Percentiles rank a stretch among this genome's conserved stretches.
Evolutionary conservation across 2,797 vertebrate genomes (phyloP).

Genomic region (Scyliorhinus canicula): DNA sequence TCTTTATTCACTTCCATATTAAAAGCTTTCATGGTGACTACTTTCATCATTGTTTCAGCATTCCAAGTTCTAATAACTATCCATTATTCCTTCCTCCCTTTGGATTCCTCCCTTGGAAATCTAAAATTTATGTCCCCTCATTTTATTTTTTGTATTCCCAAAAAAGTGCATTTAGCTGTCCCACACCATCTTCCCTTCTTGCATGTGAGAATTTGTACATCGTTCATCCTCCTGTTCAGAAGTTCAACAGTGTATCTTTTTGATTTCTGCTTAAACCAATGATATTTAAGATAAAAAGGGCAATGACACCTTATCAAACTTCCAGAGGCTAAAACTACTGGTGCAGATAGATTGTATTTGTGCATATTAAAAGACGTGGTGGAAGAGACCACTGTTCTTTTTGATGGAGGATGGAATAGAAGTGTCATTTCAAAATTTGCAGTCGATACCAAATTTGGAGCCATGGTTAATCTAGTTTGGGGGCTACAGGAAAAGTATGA

Average conservation of each 20-base stretch:
- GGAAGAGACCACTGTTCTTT: background rate
- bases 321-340: background rate
- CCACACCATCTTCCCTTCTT: background rate
- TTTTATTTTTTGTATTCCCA: background rate
- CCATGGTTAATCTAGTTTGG: background rate
- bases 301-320: background rate
- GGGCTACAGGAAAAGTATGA: background rate
- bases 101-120: no score
- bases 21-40: background rate
- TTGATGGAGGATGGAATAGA: background rate
- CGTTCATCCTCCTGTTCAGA: background rate
- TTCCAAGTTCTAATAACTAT: background rate
- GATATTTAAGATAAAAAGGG: background rate
- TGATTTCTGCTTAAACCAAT: background rate
- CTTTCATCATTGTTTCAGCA: background rate
- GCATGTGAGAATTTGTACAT: background rate
- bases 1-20: background rate
- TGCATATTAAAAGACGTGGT: background rate
- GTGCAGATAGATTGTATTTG: background rate
- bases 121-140: background rate
- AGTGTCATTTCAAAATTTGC: background rate
- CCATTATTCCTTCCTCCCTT: background rate
- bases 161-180: background rate
- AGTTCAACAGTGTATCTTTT: background rate
- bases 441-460: background rate